Percentiles rank a stretch among this genome's conserved stretches.
Conservation (phyloP, 2,113 vertebrate genomes). For the Epinephelus cyanopodus region DNA sequence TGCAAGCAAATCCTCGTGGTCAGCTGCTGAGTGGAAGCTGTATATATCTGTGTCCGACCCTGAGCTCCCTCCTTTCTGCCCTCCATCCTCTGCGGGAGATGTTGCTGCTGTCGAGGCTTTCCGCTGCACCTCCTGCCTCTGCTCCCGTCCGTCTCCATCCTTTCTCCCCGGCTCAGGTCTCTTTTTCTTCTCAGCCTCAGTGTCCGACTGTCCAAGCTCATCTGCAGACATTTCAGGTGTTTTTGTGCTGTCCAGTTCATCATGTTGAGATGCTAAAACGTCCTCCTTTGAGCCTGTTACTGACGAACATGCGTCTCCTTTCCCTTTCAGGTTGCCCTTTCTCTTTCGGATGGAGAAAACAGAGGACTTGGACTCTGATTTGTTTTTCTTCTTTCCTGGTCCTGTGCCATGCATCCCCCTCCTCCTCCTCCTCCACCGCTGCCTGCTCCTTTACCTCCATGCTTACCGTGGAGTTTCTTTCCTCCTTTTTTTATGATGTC, state of each 20-base stretch:
- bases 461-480: slow-evolving; percentile 88
- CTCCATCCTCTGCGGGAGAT: slow-evolving; percentile 74
- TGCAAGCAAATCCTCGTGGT: slow-evolving; percentile 96
- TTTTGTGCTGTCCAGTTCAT: slow-evolving; percentile 91
- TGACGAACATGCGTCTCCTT: slow-evolving; percentile 77
- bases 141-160: not conserved
- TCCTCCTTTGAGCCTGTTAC: slow-evolving; percentile 91
- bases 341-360: slow-evolving; percentile 96
- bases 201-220: slow-evolving; percentile 91
- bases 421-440: slow-evolving; percentile 74
- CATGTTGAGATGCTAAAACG: slow-evolving; percentile 86
- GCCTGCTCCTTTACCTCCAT: slow-evolving; percentile 84
- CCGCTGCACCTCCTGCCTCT: slow-evolving; percentile 16
- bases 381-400: slow-evolving; percentile 89
- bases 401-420: slow-evolving; percentile 59
- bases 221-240: slow-evolving; percentile 94
- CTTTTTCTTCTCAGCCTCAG: slow-evolving; percentile 82
- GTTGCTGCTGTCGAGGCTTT: slow-evolving; percentile 34
- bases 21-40: slow-evolving; percentile 96
- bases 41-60: slow-evolving; percentile 98
- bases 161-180: slow-evolving; percentile 39
- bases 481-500: slow-evolving; percentile 91
- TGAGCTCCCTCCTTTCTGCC: slow-evolving; percentile 92
- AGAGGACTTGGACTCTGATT: slow-evolving; percentile 90
- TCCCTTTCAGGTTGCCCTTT: slow-evolving; percentile 90